A percentile compares a stretch with the other conserved stretches of the same genome.
Evolutionary conservation across 37 sponge, comb jelly and placozoan species (phyloP).

Genomic region (Mnemiopsis leidyi): DNA sequence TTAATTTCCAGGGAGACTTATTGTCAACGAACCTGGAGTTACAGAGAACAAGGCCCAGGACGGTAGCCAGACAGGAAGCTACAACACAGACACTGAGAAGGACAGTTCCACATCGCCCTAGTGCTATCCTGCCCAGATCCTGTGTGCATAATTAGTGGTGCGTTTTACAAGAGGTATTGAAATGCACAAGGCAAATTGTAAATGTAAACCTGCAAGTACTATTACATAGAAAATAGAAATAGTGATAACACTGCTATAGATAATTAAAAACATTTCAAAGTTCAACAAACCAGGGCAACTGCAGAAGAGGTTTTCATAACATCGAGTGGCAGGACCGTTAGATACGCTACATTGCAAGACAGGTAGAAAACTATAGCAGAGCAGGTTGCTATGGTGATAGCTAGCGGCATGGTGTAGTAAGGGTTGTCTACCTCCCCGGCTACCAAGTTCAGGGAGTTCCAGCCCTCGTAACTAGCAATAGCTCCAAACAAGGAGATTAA

Average conservation of each 20-base stretch:
- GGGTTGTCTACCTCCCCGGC: conserved; percentile 46
- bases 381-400: background rate
- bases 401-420: conserved; percentile 12
- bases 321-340: background rate
- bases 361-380: background rate
- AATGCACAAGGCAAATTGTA: too few relatives aligned
- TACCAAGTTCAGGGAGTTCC: conserved; percentile 28
- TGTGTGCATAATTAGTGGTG: too few relatives aligned
- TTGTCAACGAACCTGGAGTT: conserved; percentile 40
- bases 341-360: conserved; percentile 8
- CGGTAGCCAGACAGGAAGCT: conserved; percentile 32
- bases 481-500: background rate
- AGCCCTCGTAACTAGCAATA: conserved; percentile 15
- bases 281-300: background rate
- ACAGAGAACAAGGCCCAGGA: background rate
- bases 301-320: conserved; percentile 19
- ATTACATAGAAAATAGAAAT: too few relatives aligned
- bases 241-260: too few relatives aligned
- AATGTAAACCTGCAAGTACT: too few relatives aligned
- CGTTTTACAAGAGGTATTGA: too few relatives aligned
- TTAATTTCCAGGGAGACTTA: too few relatives aligned
- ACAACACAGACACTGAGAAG: background rate
- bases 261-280: background rate
- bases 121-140: background rate
- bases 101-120: background rate